phyloP scores from a whole-genome alignment of 2,113 vertebrate species.

The Lates calcarifer region DNA sequence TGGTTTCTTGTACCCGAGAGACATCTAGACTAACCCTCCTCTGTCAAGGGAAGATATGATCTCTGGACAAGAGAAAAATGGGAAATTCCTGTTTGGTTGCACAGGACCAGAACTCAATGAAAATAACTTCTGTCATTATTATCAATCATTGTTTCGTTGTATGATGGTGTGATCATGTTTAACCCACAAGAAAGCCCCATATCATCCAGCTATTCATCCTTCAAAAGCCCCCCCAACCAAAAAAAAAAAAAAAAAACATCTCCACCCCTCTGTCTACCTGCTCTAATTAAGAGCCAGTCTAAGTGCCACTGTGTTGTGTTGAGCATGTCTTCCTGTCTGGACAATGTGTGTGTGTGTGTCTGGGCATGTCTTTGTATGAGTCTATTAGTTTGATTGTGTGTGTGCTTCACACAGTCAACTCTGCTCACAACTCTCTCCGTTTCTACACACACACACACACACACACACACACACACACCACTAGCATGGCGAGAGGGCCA shows the following conservation, averaged over 20 bases:
- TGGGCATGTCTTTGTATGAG: conserved; percentile 9
- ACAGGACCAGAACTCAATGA: neutral
- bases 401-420: conserved; percentile 6
- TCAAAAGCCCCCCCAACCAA: conserved; percentile 40
- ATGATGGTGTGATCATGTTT: conserved; percentile 16
- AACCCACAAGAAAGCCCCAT: conserved; percentile 20
- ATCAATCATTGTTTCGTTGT: conserved; percentile 25
- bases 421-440: neutral
- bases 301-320: neutral
- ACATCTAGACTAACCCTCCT: conserved; percentile 26
- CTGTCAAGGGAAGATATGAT: conserved; percentile 47
- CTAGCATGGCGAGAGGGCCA: conserved; percentile 12
- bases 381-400: neutral
- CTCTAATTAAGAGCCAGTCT: conserved; percentile 29
- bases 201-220: conserved; percentile 33
- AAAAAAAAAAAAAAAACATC: conserved; percentile 12
- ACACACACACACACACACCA: neutral
- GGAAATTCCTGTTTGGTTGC: conserved; percentile 34
- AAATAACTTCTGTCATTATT: conserved; percentile 16
- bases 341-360: neutral
- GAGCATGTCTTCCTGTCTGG: conserved; percentile 39
- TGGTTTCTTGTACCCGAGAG: conserved; percentile 50
- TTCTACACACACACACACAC: neutral
- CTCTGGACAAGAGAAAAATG: conserved; percentile 41
- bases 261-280: conserved; percentile 57